Evolutionary conservation across 2,888 invertebrate genomes (phyloP), one percentile per base, ranked within the genome.

Genomic region (Gymnoscelis rufifasciata): DNA sequence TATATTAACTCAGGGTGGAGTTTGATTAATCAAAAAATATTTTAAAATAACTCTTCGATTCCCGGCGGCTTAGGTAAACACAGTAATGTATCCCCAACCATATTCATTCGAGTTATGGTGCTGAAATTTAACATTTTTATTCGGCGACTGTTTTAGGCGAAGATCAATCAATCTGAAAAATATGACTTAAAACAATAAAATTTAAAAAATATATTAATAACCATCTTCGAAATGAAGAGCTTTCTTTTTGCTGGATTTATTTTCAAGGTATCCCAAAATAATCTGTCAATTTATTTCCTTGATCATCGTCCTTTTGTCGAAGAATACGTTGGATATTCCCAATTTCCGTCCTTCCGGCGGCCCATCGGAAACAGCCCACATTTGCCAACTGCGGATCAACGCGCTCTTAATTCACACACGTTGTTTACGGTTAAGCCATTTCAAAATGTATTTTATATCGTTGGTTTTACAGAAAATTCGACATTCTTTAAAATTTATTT

Each of bases 281-380:
- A 33, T 19, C 47, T 47, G 43, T 38, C 43, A 50, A 48, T 51
- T 47, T 52, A 50, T 53, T 58, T 59, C 56, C 57, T 62, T 60
- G 59, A 58, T 61, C 59, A 58, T 59, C 60, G 60, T 59, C 57
- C 57, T 56, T n/a, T 59, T 60, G 62, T 54, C 63, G 62, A 52
- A 48, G 50, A 56, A 58, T 57, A 59, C 61, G 57, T 62, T 67
- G 64, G 68, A 68, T 71, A 72, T 69, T 74, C 68, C 66, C 73
- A 72, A 78, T 78, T 74, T 78, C 78, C 78, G 74, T 60, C 72
- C 74, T 73, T 77, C 78, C 78, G 74, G 60, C 62, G 66, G 66
- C 64, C 64, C 66, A 62, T 62, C 73, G 78, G 76, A 78, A 71
- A 74, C 74, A 66, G 64, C 60, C 67, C 65, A 68, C 70, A 80